Conservation (phyloP, 2,797 vertebrate species). For the Pagetopsis macropterus region DNA sequence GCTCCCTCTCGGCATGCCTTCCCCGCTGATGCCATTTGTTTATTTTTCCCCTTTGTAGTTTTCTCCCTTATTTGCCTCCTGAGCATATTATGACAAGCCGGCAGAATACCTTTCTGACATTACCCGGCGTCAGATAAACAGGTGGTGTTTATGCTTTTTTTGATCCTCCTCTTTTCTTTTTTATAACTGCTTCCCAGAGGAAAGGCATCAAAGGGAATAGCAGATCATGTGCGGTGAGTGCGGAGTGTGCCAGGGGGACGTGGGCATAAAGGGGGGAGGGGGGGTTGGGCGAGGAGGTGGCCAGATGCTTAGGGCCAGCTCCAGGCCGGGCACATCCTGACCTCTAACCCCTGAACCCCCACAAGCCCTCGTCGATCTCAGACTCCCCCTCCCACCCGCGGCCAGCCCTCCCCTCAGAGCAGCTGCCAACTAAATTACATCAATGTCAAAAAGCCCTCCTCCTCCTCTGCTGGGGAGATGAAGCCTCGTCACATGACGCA, state of each 20-base stretch:
- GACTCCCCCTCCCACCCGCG: constrained; percentile 28
- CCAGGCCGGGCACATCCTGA: constrained; percentile 69
- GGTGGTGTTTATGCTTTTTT: constrained; percentile 78
- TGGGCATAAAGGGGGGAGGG: constrained; percentile 28
- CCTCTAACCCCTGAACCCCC: constrained; percentile 67
- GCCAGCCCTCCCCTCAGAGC: constrained; percentile 56
- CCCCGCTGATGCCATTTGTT: constrained; percentile 60
- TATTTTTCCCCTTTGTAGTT: constrained; percentile 58
- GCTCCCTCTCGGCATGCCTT: constrained; percentile 20
- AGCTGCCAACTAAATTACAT: constrained; percentile 80
- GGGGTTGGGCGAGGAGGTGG: constrained; percentile 15
- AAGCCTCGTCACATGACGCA: constrained; percentile 50
- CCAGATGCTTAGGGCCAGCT: constrained; percentile 67
- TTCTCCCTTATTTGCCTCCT: constrained; percentile 50
- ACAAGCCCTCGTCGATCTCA: constrained; percentile 23
- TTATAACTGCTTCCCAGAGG: constrained; percentile 66
- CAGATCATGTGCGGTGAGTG: constrained; percentile 76
- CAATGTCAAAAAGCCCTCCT: constrained; percentile 62
- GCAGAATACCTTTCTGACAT: constrained; percentile 63
- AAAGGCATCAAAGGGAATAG: constrained; percentile 81
- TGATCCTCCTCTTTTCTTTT: constrained; percentile 37
- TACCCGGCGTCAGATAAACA: constrained; percentile 74
- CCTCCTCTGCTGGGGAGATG: constrained; percentile 38
- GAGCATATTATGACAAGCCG: constrained; percentile 69
- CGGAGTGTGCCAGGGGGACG: constrained; percentile 66